Percentiles rank a stretch among this genome's conserved stretches.
These are phyloP conservation scores for Manis crassicaudata DNA, from an alignment of 2,797 vertebrate species.

Conservation along the genomic window DNA sequence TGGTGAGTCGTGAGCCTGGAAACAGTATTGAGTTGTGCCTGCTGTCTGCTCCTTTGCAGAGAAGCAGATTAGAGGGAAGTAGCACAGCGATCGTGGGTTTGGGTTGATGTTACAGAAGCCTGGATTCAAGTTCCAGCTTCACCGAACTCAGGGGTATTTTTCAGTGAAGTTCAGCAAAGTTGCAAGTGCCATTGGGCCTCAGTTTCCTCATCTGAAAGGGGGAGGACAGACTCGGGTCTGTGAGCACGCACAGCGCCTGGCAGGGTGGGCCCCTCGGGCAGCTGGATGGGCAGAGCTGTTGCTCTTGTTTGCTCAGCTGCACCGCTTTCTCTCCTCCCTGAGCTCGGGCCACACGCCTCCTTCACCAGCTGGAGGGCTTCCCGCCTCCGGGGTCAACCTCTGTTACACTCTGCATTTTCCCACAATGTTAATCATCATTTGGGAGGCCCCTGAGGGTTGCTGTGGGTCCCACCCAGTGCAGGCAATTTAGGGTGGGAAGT, in stretches of 20 bases:
- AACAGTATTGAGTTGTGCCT: accelerated
- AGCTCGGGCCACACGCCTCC: accelerated
- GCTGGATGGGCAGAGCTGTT: accelerated
- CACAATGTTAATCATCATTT: accelerated
- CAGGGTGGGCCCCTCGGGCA: accelerated
- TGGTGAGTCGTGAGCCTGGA: accelerated
- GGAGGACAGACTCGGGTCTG: neutral
- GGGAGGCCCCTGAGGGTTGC: neutral
- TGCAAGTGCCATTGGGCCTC: neutral
- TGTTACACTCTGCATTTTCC: neutral
- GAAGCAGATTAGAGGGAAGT: neutral
- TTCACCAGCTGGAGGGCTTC: neutral
- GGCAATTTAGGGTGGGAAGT: neutral
- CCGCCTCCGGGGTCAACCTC: neutral
- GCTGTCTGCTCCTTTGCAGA: neutral
- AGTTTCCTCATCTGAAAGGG: neutral
- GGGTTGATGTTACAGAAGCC: neutral
- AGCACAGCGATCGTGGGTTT: neutral
- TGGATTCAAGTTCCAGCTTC: neutral
- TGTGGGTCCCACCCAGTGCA: neutral
- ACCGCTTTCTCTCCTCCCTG: neutral
- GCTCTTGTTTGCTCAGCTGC: neutral
- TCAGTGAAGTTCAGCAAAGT: neutral
- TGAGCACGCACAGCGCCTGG: neutral
- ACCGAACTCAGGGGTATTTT: neutral